Conservation (phyloP, 2,797 vertebrate species). For the Botia kubotai region DNA sequence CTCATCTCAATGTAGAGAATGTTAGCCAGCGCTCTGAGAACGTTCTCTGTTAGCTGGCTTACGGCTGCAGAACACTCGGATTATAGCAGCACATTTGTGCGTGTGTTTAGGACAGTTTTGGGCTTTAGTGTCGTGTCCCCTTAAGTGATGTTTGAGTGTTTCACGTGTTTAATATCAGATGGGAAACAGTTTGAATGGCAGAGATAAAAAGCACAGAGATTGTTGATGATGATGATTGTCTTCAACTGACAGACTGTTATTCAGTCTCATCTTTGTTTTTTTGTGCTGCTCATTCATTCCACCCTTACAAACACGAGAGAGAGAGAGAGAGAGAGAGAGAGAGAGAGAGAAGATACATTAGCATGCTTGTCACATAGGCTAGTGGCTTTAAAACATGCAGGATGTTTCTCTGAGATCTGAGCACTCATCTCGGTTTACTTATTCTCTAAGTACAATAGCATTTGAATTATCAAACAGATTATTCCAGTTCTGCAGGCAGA, state of each 20-base stretch:
- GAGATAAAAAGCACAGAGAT: background rate
- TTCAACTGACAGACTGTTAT: background rate
- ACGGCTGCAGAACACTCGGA: background rate
- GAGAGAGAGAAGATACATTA: background rate
- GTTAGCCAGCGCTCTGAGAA: no score
- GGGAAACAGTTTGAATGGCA: background rate
- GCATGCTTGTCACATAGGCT: slow-evolving; percentile 20
- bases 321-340: background rate
- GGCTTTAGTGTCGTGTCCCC: no score
- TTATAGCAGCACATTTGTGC: background rate
- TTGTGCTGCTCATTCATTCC: slow-evolving; percentile 10
- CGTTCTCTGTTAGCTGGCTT: background rate
- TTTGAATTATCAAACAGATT: background rate
- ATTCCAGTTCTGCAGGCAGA: background rate
- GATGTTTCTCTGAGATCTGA: background rate
- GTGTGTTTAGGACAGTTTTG: no score
- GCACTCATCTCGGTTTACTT: background rate
- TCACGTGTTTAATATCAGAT: background rate
- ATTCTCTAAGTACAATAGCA: background rate
- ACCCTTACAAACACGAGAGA: background rate
- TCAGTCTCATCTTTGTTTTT: background rate
- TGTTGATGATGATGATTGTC: background rate
- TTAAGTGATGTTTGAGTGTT: background rate
- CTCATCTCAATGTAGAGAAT: no score
- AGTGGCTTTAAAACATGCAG: slow-evolving; percentile 7